A percentile compares a stretch with the other conserved stretches of the same genome.
Conservation (phyloP, 2,888 invertebrate species). For the Polydrusus pterygomalis region DNA sequence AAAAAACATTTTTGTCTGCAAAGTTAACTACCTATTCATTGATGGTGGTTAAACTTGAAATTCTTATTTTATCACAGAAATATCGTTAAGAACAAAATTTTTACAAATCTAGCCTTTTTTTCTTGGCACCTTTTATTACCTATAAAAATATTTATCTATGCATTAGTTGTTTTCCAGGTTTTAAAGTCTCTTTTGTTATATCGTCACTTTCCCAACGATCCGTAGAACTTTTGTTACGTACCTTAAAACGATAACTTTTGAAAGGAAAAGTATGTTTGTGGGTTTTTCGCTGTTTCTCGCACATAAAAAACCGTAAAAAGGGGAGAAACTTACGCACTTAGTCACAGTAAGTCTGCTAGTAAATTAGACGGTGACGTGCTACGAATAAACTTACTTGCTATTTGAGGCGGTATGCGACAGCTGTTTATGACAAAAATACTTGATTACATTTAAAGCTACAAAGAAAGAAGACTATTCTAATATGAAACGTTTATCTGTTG, state of each 20-base stretch:
- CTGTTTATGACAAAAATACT: background rate
- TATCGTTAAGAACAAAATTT: no score
- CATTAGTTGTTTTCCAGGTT: no score
- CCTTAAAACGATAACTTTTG: background rate
- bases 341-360: slow-evolving; percentile 7
- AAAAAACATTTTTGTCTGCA: no score
- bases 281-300: background rate
- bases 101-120: no score
- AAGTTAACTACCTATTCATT: no score
- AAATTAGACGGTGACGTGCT: slow-evolving; percentile 6
- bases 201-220: background rate
- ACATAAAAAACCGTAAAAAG: background rate
- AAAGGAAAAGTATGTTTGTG: background rate
- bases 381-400: slow-evolving; percentile 2
- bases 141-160: no score
- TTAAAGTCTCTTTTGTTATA: background rate
- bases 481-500: no score
- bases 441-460: background rate
- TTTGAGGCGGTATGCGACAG: background rate
- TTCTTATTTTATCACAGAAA: no score
- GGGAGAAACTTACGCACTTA: slow-evolving; percentile 5
- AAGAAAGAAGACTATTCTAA: background rate
- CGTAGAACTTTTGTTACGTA: background rate
- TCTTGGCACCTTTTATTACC: no score
- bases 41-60: no score